These are phyloP conservation scores for Acronicta alni DNA, from an alignment of 2,888 invertebrate species.

Conservation along the genomic window DNA sequence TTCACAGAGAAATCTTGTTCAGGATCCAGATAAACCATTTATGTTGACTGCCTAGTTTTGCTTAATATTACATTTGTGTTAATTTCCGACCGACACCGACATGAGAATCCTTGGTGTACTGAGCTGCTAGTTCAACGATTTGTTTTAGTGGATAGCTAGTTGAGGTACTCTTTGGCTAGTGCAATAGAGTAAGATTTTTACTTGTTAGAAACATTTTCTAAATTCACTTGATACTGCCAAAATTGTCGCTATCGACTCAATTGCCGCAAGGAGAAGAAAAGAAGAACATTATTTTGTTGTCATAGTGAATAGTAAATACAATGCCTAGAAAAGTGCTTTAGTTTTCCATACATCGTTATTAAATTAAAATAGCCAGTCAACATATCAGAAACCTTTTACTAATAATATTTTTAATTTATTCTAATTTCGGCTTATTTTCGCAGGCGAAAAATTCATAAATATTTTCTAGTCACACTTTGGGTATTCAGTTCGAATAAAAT, in stretches of 20 bases:
- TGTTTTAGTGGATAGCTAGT: no score
- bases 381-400: conserved; percentile 29
- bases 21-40: conserved; percentile 62
- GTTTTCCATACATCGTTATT: background rate
- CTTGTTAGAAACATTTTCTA: no score
- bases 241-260: no score
- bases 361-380: conserved; percentile 44
- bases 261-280: no score
- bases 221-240: no score
- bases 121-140: no score
- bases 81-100: no score
- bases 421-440: conserved; percentile 41
- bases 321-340: background rate
- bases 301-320: background rate
- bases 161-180: no score
- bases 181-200: no score
- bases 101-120: no score
- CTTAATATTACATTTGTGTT: background rate
- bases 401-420: conserved; percentile 41
- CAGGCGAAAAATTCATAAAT: conserved; percentile 26
- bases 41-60: conserved; percentile 42
- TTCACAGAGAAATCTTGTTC: conserved; percentile 7
- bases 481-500: conserved; percentile 52
- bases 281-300: no score
- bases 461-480: conserved; percentile 40